Base-by-base conservation (phyloP, 2,888 invertebrate species). In the Omphaloscelis lunosa region DNA sequence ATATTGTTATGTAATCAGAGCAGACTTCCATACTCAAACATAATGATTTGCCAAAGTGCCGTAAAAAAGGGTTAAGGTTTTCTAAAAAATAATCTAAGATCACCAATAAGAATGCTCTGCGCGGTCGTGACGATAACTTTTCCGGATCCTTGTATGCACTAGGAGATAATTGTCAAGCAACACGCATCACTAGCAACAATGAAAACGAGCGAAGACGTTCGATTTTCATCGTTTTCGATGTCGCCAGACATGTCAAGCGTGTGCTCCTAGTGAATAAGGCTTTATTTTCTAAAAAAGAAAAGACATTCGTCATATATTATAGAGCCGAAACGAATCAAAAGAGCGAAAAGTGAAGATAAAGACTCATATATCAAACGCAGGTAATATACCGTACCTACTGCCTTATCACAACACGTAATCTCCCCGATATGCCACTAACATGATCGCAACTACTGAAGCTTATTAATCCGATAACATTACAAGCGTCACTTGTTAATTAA, bases 401-500 rank as follows among this genome's bases (percentile, higher is more conserved):
- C 45, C 45, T 72, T 84, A 85, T 87, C 78, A 63, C 11, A 9
- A 45, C 29, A 61, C 41, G 20, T 70, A 89, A 88, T 89, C 88
- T 65, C n/a, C 58, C 27, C 61, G 80, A 89, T 87, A 87, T 63
- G 76, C 79, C 76, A 76, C 75, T 76, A 74, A 84, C 86, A 88
- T 65, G 80, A 77, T 80, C 67, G 70, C 65, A 70, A 80, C 89
- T 87, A 88, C 89, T 82, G 85, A 63, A 80, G 83, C 86, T 80
- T 88, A 88, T 77, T 84, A 89, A 79, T 73, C 72, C 51, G 89
- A 89, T 89, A 88, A 81, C 72, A 70, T 56, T 39, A 80, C 75
- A 77, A 82, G 84, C 82, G 77, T 78, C 84, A 72, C 80, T 77
- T 68, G 74, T 73, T 80, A 85, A 88, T 88, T 84, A 85, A 86